Conservation (phyloP, 2,113 vertebrate species). For the Anolis sagrei region DNA sequence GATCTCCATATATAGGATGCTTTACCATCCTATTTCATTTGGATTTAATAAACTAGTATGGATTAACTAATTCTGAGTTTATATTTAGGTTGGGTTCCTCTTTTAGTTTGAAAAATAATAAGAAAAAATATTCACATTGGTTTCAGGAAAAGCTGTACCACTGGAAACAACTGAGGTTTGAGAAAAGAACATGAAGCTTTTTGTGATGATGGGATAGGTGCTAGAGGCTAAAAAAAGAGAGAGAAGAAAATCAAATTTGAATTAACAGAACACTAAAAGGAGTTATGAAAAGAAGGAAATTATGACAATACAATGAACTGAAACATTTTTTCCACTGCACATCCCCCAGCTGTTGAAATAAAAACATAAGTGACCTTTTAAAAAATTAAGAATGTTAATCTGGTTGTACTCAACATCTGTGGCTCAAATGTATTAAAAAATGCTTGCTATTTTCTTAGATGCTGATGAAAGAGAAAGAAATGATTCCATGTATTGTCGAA, state of each 20-base stretch:
- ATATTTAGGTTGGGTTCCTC: neutral
- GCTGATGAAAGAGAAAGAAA: conserved; percentile 3
- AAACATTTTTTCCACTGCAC: neutral
- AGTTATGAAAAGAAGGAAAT: neutral
- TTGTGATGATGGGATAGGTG: neutral
- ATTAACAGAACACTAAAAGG: neutral
- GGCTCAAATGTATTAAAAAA: neutral
- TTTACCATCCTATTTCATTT: neutral
- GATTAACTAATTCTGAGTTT: neutral
- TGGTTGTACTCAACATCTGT: neutral
- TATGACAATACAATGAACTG: neutral
- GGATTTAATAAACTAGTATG: neutral
- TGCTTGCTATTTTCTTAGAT: neutral
- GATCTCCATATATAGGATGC: too few relatives aligned
- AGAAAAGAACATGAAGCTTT: neutral
- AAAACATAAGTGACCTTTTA: too few relatives aligned
- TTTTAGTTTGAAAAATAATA: neutral
- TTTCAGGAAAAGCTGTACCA: neutral
- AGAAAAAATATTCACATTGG: too few relatives aligned
- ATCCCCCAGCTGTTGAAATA: neutral
- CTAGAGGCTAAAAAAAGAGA: neutral
- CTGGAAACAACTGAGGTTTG: neutral
- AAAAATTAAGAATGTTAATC: neutral
- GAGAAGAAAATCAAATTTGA: neutral
- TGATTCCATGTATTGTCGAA: too few relatives aligned